Evolutionary conservation across 1,140 invertebrate genomes (phyloP), one percentile per base, ranked within the genome.

Genomic region (Antheraea pernyi): DNA sequence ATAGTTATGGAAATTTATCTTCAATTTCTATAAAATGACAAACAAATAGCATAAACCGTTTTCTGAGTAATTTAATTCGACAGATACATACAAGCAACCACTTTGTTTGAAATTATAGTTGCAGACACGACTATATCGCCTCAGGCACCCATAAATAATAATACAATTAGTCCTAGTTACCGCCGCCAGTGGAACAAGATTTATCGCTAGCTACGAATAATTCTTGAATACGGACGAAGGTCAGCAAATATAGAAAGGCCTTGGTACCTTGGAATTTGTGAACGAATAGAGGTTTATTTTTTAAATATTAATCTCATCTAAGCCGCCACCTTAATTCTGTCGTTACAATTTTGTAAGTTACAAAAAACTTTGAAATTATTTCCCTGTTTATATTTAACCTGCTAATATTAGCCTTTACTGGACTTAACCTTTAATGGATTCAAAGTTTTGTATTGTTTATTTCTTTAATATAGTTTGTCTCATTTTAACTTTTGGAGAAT

Each of bases 161-260:
- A 81, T 73, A 81, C 76, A 82, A 84, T 84, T 84, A 82, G 73
- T 62, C 75, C 65, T 68, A 76, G 65, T 68, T 78, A 70, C 70
- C 62, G 68, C 68, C 68, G 67, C 74, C 72, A 70, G 48, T 58
- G 59, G 72, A 64, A 71, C 16, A 6, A 16, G 78, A 81, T 82
- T 79, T 79, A 76, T 72, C 58, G 69, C 64, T 61, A 30, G 62
- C 68, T 59, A 66, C 68, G 71, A 72, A 71, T 76, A 73, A 73
- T 76, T 72, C 74, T 70, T 74, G 68, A 72, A 65, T 63, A 62
- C 68, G 46, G 58, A 64, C 67, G 16, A 59, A 37, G 65, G 30
- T 36, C 61, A 36, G n/a, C 61, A 8, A n/a, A 53, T 53, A 16
- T 53, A 16, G 46, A 16, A 53, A 13, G 5, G 1, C 5, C 46